Percentiles rank a stretch among this genome's conserved stretches.
Conservation (phyloP, 2,888 invertebrate species). For the Smittia sp. region DNA sequence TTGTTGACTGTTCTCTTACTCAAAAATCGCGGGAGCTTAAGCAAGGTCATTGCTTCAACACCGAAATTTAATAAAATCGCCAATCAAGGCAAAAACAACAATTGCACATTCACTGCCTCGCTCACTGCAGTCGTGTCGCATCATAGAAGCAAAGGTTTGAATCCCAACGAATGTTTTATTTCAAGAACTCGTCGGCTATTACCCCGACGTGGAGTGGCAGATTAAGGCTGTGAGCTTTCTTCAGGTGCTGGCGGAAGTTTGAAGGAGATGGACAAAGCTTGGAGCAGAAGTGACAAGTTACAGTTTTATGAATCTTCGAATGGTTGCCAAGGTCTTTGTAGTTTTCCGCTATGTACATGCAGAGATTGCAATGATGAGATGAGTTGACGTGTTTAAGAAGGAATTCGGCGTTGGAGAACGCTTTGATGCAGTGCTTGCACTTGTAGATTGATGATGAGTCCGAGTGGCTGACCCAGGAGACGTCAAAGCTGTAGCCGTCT, state of each 20-base stretch:
- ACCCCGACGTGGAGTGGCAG: background rate
- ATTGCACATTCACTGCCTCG: too few species aligned
- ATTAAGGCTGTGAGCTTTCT: background rate
- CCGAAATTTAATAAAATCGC: background rate
- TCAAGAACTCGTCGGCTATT: background rate
- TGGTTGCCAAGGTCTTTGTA: background rate
- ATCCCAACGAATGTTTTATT: background rate
- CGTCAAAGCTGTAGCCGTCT: background rate
- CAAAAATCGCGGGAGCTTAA: background rate
- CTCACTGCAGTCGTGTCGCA: background rate
- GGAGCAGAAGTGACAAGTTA: background rate
- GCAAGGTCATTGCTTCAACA: conserved; percentile 5
- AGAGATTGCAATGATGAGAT: background rate
- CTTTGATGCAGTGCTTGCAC: conserved; percentile 17
- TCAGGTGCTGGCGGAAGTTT: background rate
- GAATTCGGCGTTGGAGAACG: conserved; percentile 1
- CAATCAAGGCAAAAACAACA: background rate
- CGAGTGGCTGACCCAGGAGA: background rate
- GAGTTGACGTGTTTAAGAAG: background rate
- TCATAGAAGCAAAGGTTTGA: background rate
- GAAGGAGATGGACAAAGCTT: background rate
- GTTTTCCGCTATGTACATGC: background rate
- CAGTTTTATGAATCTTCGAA: background rate
- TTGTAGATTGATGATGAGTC: background rate
- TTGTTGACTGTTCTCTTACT: background rate